Base-by-base conservation (phyloP, 1,140 invertebrate genomes). In the Rhagoletis zephyria region DNA sequence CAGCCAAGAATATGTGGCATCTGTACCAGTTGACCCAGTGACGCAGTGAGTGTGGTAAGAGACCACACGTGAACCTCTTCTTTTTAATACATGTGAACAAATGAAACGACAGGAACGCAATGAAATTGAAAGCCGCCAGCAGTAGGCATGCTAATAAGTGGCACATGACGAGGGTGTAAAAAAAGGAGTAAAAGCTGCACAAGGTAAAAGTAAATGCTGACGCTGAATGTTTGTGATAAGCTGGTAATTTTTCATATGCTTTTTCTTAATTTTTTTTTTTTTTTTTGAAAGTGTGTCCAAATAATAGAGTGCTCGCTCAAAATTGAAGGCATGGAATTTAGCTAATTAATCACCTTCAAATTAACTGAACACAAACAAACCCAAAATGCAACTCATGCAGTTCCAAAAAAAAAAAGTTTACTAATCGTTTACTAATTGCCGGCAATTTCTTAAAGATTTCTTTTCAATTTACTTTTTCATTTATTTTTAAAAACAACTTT, bases 81-180 rank as follows among this genome's bases (percentile, higher is more conserved):
- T 3, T 63, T 12, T 63, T 12, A 1, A 10, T 81, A 81, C 74
- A 59, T 16, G 3, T 81, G n/a, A 56, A 56, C 45, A 4, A 4
- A 42, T 51, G 70, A n/a, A 74, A 48, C 70, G 45, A 6, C 70
- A 48, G 70, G 4, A 74, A 74, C 48, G 70, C 70, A 74, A 74
- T 10, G 70, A 45, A 74, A 74, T 2, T n/a, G 45, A 74, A 74
- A 74, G 70, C 40, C 7, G 14, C 40, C 7, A 14, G 30, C 4
- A 42, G 67, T 5, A n/a, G 14, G 70, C 70, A 74, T 51, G 42
- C 12, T 14, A 63, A 63, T 63, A 6, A 16, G 30, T 7, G 12
- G 5, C 42, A n/a, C 4, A 4, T 74, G 70, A 74, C 10, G 65
- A 70, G 48, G 14, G 6, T 51, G 48, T 7, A 74, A 48, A 74